Base-by-base conservation (phyloP, 2,888 invertebrate species). In the Tribolium freemani region DNA sequence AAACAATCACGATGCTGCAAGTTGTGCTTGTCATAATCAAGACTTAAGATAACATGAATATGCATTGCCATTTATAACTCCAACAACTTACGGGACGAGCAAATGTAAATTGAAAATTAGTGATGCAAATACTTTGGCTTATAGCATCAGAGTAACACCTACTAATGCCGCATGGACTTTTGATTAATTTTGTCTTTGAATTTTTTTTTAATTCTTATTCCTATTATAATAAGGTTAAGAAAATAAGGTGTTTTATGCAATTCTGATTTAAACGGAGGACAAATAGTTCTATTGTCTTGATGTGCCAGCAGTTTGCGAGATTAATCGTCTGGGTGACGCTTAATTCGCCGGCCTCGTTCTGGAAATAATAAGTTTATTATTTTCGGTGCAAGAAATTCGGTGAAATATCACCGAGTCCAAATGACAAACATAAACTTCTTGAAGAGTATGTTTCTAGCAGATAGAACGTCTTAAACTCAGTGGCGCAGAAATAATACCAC, bases 51-150 rank as follows among this genome's bases (percentile, higher is more conserved):
- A n/a, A 38, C 48, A 63, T 63, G 63, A 63, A 63, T 63, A 63
- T 63, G 63, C 31, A 63, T 63, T 13, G 63, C 48, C 50, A 50
- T 51, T 61, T 50, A 51, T 48, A 31, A 26, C 63, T 51, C 50
- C 9, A 13, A 30, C 5, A 11, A 10, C 13, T 48, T 11, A 45
- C 48, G 48, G 48, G 16, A 13, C 48, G 8, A 16, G 11, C 16
- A 26, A 16, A 53, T 53, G 10, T 21, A 56, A 30, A 56, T 56
- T 56, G 54, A 56, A 56, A 56, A 56, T 56, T 56, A 56, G 54
- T 26, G 10, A 56, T 56, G 54, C 54, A 56, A 56, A 56, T 56
- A n/a, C 8, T 56, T 31, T 11, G 31, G 38, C 38, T 38, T 38
- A 38, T n/a, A 38, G 38, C n/a, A 38, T 38, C 38, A 38, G 8